phyloP scores from a whole-genome alignment of 2,113 vertebrate genomes.

The Pan troglodytes region NHGRI_mPanTro3-v2.1_pri NC_072398.2:81448501-81449000 shows the following conservation, averaged over 20 bases:
- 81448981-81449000: not conserved
- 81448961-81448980: not conserved
- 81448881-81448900: not conserved
- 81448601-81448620: conserved; percentile 50
- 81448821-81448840: not conserved
- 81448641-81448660: conserved; percentile 51
- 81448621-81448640: conserved; percentile 43
- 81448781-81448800: not conserved
- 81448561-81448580: not conserved
- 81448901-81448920: not conserved
- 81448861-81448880: not conserved
- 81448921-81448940: not conserved
- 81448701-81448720: not conserved
- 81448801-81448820: not conserved
- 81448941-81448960: not conserved
- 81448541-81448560: not conserved
- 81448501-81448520: conserved; percentile 19
- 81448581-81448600: not conserved
- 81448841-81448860: not conserved
- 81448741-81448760: not conserved
- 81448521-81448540: conserved; percentile 61
- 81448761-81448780: not conserved
- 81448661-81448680: conserved; percentile 40
- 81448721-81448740: too few species aligned
- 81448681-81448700: not conserved